Evolutionary conservation across 2,888 invertebrate species (phyloP).

Genomic region (Morinoia aosen): DNA sequence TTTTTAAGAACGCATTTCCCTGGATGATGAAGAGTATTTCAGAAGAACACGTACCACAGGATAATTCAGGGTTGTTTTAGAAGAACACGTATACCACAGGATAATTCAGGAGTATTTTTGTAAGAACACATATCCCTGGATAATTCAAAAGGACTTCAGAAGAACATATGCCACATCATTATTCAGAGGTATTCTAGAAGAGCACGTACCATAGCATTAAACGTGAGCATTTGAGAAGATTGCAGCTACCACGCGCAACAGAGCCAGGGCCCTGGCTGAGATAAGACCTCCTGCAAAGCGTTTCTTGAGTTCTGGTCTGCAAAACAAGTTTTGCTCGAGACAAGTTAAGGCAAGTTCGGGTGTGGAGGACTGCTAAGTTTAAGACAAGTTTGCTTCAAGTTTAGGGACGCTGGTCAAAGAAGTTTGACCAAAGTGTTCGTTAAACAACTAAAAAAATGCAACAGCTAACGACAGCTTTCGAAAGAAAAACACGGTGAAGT

Average conservation of each 20-base stretch:
- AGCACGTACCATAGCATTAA: neutral
- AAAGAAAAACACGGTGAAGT: neutral
- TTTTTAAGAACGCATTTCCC: too few relatives aligned
- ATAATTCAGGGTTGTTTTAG: too few relatives aligned
- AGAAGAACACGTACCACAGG: too few relatives aligned
- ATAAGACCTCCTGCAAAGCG: constrained; percentile 12
- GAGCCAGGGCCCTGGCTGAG: neutral
- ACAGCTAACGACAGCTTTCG: constrained; percentile 19
- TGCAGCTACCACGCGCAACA: neutral
- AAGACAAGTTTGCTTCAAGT: constrained; percentile 43
- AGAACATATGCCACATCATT: too few relatives aligned
- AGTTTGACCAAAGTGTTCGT: constrained; percentile 48
- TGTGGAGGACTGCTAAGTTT: constrained; percentile 52
- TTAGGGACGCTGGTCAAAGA: constrained; percentile 41
- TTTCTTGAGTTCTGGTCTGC: constrained; percentile 47
- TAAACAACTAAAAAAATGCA: constrained; percentile 28
- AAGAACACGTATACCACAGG: too few relatives aligned
- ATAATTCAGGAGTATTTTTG: too few relatives aligned
- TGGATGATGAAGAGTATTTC: too few relatives aligned
- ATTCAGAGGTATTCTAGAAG: too few relatives aligned
- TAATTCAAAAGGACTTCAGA: too few relatives aligned
- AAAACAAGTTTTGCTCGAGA: constrained; percentile 30
- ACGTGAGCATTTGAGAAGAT: neutral
- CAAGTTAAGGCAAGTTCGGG: constrained; percentile 42
- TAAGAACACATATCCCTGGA: too few relatives aligned